Conservation (phyloP, 1,140 invertebrate genomes). For the Homarus americanus region DNA sequence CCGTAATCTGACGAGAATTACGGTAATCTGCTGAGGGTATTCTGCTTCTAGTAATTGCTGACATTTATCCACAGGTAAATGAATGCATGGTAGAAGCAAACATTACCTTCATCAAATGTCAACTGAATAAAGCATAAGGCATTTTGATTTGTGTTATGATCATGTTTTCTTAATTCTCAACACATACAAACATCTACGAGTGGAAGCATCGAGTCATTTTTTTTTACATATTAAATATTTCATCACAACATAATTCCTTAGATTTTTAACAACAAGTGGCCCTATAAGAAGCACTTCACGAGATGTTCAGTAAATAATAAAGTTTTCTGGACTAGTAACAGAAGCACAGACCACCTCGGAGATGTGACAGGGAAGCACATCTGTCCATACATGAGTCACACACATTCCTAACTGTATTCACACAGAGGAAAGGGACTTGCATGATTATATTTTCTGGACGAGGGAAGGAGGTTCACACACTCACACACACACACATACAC, state of each 20-base stretch:
- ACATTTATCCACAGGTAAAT: neutral
- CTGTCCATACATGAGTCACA: constrained; percentile 18
- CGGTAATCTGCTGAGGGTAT: neutral
- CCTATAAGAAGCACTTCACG: neutral
- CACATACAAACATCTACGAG: neutral
- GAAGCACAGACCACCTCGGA: neutral
- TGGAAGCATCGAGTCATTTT: neutral
- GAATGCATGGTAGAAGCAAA: neutral
- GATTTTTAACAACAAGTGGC: neutral
- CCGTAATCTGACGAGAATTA: neutral
- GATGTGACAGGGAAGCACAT: constrained; percentile 2
- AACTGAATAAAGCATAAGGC: neutral
- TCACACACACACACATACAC: constrained; percentile 21
- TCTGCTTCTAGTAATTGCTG: neutral
- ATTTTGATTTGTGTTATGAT: neutral
- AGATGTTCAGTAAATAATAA: neutral
- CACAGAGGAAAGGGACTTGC: constrained; percentile 35
- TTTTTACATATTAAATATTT: neutral
- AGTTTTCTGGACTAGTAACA: constrained; percentile 30
- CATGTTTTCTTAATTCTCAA: neutral
- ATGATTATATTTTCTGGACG: neutral
- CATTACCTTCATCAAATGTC: neutral
- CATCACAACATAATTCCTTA: neutral
- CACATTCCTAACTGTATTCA: constrained; percentile 39
- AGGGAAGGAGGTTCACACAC: constrained; percentile 20